Evolutionary conservation across 2,888 invertebrate species (phyloP).

Genomic region (Fragum sueziense): DNA sequence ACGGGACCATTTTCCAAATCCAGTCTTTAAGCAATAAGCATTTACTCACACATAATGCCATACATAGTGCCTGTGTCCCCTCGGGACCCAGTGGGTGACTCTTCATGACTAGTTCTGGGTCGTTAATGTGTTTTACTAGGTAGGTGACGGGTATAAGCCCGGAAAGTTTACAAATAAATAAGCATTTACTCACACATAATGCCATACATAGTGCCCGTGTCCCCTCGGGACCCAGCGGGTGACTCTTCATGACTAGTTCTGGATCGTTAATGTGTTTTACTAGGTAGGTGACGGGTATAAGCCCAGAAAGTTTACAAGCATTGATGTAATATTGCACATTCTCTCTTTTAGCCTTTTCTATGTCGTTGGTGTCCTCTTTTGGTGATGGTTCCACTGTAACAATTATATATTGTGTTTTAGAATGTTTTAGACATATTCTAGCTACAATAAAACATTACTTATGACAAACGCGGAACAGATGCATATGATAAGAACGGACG

Average conservation of each 20-base stretch:
- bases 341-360: constrained; percentile 13
- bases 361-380: background rate
- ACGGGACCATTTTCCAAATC: no score
- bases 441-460: no score
- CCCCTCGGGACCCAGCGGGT: constrained; percentile 70
- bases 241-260: constrained; percentile 66
- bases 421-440: no score
- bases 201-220: constrained; percentile 72
- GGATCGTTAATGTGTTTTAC: constrained; percentile 60
- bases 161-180: constrained; percentile 65
- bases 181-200: constrained; percentile 70
- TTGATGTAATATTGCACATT: constrained; percentile 63
- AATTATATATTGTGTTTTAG: no score
- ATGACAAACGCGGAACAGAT: no score
- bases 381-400: constrained; percentile 12
- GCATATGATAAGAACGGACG: no score
- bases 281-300: constrained; percentile 64
- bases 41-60: constrained; percentile 71
- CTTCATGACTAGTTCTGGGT: constrained; percentile 63
- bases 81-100: constrained; percentile 69
- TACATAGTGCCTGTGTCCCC: constrained; percentile 72
- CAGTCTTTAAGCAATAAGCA: no score
- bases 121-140: constrained; percentile 61
- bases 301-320: constrained; percentile 65
- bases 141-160: constrained; percentile 65